Base-by-base conservation (phyloP, 2,113 vertebrate species). In the Donacobius atricapilla region DNA sequence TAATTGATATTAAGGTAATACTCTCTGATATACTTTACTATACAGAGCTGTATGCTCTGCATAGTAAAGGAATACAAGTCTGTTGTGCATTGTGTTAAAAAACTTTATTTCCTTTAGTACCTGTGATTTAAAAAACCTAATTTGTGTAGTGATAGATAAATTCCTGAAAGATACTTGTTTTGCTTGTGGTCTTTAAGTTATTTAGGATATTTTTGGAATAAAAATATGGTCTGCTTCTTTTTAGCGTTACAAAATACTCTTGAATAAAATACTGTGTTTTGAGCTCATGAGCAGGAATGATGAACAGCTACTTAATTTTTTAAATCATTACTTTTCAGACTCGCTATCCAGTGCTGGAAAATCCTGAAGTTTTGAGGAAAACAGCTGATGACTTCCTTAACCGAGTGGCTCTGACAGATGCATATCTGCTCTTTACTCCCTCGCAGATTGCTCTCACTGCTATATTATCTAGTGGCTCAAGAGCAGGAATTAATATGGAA, bases 1-100 rank as follows among this genome's bases (percentile, higher is more conserved):
- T 99, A 31, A 99, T 99, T 8, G 99, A 99, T 97, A 84, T 99
- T 80, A 99, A 99, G 98, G 99, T 99, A 96, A 80, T 61, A 9
- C 11, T 42, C 1, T 45, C 57, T 80, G 33, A 19, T 78, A 5
- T 24, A n/a, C n/a, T n/a, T n/a, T n/a, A n/a, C n/a, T n/a, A n/a
- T n/a, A n/a, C n/a, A n/a, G n/a, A n/a, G 9, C 11, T 44, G 0
- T 6, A 7, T 69, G 17, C 6, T 48, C 0, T 2, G 0, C 68
- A 13, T 27, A 15, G 7, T 71, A 37, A 81, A 3, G 1, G 56
- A 22, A 64, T 17, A 20, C 2, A 39, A 23, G 11, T 47, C 39
- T 76, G 19, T 61, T 0, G 1, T 13, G 51, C 10, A 8, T 66
- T 42, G 1, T 77, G 28, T 40, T 63, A 56, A 39, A 65, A 79